Conservation (phyloP, 1,140 invertebrate genomes). For the Trinorchestia longiramus region DNA sequence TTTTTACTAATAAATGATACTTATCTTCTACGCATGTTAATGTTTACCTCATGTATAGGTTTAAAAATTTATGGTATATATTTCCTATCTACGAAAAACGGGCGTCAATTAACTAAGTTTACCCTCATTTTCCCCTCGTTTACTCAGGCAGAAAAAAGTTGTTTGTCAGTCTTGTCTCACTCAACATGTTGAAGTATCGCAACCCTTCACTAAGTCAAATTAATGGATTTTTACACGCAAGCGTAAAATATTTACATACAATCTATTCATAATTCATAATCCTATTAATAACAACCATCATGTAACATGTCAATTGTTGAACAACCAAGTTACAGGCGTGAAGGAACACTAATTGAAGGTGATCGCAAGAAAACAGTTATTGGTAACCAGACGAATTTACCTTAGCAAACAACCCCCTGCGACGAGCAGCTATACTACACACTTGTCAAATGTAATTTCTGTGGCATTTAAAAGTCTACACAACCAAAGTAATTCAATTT, state of each 20-base stretch:
- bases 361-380: not conserved
- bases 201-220: not conserved
- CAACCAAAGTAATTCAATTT: not conserved
- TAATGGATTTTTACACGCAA: not conserved
- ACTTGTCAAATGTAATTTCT: not conserved
- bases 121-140: too few species aligned
- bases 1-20: too few species aligned
- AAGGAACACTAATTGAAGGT: not conserved
- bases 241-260: not conserved
- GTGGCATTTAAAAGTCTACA: not conserved
- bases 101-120: too few species aligned
- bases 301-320: not conserved
- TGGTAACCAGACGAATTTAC: too few species aligned
- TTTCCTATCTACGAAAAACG: too few species aligned
- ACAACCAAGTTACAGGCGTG: not conserved
- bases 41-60: too few species aligned
- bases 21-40: too few species aligned
- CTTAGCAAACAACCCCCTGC: not conserved
- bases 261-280: not conserved
- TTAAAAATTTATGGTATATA: too few species aligned
- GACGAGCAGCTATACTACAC: not conserved
- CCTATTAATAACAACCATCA: not conserved
- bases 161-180: too few species aligned
- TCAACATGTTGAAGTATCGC: not conserved
- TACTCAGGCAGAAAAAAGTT: too few species aligned